A percentile compares a stretch with the other conserved stretches of the same genome.
phyloP scores from a whole-genome alignment of 2,113 vertebrate genomes.

The Corydoras sp. region DNA sequence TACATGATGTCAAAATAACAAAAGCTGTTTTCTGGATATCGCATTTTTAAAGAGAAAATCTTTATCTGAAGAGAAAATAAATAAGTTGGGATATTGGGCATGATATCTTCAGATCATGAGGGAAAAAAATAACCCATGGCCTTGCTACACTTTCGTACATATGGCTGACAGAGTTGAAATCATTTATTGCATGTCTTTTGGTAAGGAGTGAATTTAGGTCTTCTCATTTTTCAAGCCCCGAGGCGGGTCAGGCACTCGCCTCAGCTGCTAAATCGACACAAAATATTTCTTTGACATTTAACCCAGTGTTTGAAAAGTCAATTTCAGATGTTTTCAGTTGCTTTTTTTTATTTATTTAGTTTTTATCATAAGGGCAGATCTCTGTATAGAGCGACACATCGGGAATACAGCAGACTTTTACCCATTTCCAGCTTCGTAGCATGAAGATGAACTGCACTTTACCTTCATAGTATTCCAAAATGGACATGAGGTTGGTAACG shows the following conservation, averaged over 20 bases:
- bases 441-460: not conserved
- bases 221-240: constrained; percentile 1
- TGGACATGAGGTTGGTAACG: too few relatives aligned
- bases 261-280: constrained; percentile 10
- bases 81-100: too few relatives aligned
- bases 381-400: not conserved
- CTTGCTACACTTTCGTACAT: too few relatives aligned
- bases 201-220: constrained; percentile 3
- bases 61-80: too few relatives aligned
- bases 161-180: not conserved
- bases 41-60: too few relatives aligned
- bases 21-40: too few relatives aligned
- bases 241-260: constrained; percentile 7
- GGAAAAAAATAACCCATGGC: too few relatives aligned
- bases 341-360: not conserved
- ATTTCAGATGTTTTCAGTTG: not conserved
- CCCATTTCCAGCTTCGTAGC: not conserved
- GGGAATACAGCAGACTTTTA: not conserved
- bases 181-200: not conserved
- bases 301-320: constrained; percentile 15
- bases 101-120: too few relatives aligned
- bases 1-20: too few relatives aligned
- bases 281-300: constrained; percentile 12
- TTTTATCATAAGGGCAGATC: constrained; percentile 18
- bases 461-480: too few relatives aligned